Base-by-base conservation (phyloP, 2,113 vertebrate species). In the Planiliza haematocheilus region DNA sequence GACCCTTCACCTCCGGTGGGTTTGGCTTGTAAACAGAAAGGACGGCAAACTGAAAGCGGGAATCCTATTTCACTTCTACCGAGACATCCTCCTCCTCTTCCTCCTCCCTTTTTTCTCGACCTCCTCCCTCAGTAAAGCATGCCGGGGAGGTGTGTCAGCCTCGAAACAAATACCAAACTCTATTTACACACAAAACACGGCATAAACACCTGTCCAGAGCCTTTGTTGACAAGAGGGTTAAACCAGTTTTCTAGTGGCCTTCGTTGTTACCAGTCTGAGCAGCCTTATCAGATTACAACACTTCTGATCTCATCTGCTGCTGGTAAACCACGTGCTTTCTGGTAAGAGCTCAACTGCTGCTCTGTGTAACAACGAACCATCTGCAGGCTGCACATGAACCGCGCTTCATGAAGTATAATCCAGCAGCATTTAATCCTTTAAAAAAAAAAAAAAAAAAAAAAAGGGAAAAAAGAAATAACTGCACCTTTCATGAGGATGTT, bases 41-140 rank as follows among this genome's bases (percentile, higher is more conserved):
- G 83, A 65, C 2, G 70, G 59, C 77, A 89, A 90, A 93, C 75
- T 73, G 90, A 93, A 93, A 92, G 70, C 70, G 79, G 84, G 94
- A 68, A 75, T 94, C 91, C 62, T 45, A 85, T 93, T 92, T 90
- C 92, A 82, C 20, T 61, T 62, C 36, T 63, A 72, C 46, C 16
- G 43, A 70, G 37, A 75, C 7, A 7, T 59, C 43, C 82, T 41
- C 21, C 85, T 74, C 71, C 82, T 41, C 11, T 43, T 48, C 41
- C 48, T 20, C 30, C 13, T 30, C 24, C 46, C 61, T 45, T n/a
- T 21, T 14, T 7, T 51, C 67, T 68, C 42, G 6, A 48, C 17
- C 36, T 64, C 46, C 52, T 66, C 66, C 36, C 9, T 34, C 2
- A 64, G 42, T 51, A n/a, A 55, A 36, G 51, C 68, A 62, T 42